phyloP scores from a whole-genome alignment of 2,113 vertebrate genomes.

The Lontra canadensis region DNA sequence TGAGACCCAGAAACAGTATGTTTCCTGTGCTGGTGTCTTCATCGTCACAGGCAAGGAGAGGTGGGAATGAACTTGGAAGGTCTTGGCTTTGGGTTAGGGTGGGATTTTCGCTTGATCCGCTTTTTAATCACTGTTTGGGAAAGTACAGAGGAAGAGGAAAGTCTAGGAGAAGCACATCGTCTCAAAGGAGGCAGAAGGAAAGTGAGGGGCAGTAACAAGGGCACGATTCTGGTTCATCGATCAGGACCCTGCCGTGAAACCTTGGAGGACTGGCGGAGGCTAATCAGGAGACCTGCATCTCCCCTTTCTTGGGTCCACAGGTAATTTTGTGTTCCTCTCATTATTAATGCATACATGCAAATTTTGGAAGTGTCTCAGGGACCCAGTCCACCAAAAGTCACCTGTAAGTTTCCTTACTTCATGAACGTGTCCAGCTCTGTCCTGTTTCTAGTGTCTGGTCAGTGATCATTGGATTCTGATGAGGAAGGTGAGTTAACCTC shows the following conservation, averaged over 20 bases:
- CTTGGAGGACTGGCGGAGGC: neutral
- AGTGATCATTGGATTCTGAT: neutral
- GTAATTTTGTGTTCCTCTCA: neutral
- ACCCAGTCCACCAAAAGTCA: neutral
- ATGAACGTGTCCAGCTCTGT: neutral
- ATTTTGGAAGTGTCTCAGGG: neutral
- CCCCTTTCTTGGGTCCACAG: neutral
- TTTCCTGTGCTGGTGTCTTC: neutral
- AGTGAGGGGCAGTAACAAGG: neutral
- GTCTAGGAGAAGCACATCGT: neutral
- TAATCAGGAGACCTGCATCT: neutral
- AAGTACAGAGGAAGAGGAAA: neutral
- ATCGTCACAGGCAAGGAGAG: neutral
- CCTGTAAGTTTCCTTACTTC: neutral
- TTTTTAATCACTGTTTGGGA: neutral
- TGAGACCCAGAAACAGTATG: neutral
- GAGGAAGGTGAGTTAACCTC: neutral
- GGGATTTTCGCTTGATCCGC: neutral
- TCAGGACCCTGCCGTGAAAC: no score
- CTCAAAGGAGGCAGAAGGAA: neutral
- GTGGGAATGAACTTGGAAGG: neutral
- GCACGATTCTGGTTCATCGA: neutral
- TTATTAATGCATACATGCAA: neutral
- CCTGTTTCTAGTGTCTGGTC: neutral
- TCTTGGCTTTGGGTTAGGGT: neutral